These are phyloP conservation scores for Vidua macroura DNA, from an alignment of 2,113 vertebrate species.

Conservation along the genomic window DNA sequence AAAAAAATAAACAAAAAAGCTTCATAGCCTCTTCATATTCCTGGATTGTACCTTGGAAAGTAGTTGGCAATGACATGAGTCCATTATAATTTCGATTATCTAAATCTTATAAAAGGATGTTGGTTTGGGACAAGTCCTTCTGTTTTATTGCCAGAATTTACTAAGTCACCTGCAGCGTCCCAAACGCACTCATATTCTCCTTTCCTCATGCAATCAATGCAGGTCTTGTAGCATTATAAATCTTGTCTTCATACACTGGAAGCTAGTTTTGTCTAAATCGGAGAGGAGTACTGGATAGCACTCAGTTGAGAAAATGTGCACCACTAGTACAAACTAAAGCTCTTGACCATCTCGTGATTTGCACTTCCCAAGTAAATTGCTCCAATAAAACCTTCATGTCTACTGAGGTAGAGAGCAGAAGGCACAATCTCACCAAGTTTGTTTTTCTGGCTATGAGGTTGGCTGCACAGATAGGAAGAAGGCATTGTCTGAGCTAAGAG, in stretches of 20 bases:
- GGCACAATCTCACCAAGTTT: slow-evolving; percentile 50
- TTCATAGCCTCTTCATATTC: not conserved
- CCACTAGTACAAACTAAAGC: slow-evolving; percentile 39
- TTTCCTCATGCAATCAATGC: not conserved
- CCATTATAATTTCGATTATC: not conserved
- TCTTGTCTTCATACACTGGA: not conserved
- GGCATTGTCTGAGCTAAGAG: slow-evolving; percentile 14
- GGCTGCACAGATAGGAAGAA: not conserved
- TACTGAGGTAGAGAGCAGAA: slow-evolving; percentile 65
- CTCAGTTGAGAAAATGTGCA: not conserved
- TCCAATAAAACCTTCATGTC: slow-evolving; percentile 30
- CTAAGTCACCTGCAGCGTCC: not conserved
- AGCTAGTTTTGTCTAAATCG: not conserved
- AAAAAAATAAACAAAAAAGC: not conserved
- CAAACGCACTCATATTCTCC: not conserved
- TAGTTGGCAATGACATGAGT: not conserved
- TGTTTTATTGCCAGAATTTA: slow-evolving; percentile 1
- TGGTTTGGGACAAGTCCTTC: not conserved
- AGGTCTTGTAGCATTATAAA: not conserved
- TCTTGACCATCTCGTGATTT: slow-evolving; percentile 28
- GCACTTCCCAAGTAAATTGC: slow-evolving; percentile 56
- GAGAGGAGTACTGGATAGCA: not conserved
- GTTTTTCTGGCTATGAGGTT: not conserved
- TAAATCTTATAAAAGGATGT: not conserved
- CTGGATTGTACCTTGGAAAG: not conserved